Evolutionary conservation across 2,888 invertebrate genomes (phyloP).

Genomic region (Dyspetes luteomarginatus): DNA sequence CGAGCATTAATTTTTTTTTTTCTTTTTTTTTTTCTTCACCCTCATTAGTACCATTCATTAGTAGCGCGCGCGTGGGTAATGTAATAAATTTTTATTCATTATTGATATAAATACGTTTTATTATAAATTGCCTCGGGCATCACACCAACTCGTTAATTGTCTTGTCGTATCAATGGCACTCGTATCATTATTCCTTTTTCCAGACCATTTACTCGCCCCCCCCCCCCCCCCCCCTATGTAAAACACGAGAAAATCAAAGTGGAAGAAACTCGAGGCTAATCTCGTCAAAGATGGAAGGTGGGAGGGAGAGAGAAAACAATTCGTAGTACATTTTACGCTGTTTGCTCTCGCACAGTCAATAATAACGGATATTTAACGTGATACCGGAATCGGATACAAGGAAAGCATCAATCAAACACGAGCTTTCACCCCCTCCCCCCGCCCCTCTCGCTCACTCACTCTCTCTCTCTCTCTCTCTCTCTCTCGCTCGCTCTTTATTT

Average conservation of each 20-base stretch:
- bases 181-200: constrained; percentile 11
- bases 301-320: constrained; percentile 1
- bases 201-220: neutral
- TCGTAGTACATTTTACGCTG: constrained; percentile 21
- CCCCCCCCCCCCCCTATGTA: neutral
- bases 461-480: too few relatives aligned
- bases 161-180: constrained; percentile 54
- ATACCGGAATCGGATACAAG: constrained; percentile 78
- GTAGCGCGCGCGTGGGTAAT: neutral
- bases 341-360: constrained; percentile 8
- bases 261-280: neutral
- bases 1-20: neutral
- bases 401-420: constrained; percentile 74
- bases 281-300: neutral
- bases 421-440: neutral
- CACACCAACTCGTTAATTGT: constrained; percentile 22
- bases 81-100: too few relatives aligned
- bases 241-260: constrained; percentile 14
- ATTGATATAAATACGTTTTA: too few relatives aligned
- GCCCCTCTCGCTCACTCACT: too few relatives aligned
- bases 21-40: neutral
- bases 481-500: constrained; percentile 5
- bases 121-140: too few relatives aligned
- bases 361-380: constrained; percentile 53
- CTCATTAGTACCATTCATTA: neutral